These are phyloP conservation scores for Drusus annulatus DNA, from an alignment of 1,140 invertebrate genomes.

Conservation along the genomic window DNA sequence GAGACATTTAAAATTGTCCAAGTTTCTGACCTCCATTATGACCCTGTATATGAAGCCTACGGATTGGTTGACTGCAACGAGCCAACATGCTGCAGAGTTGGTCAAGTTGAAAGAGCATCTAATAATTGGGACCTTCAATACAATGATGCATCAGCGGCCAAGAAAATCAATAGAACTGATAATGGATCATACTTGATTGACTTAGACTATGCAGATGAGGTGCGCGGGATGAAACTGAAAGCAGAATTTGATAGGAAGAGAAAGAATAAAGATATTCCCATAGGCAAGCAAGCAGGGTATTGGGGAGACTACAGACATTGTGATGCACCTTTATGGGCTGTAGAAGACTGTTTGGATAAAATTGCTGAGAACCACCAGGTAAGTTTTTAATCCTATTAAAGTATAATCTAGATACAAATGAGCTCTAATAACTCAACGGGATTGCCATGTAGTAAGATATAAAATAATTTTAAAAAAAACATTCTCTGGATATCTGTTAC, in stretches of 20 bases:
- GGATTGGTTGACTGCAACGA: conserved; percentile 80
- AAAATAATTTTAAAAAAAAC: no score
- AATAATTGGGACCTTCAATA: conserved; percentile 31
- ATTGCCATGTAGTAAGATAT: no score
- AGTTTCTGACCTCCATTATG: conserved; percentile 87
- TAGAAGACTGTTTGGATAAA: conserved; percentile 75
- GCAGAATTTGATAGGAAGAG: conserved; percentile 24
- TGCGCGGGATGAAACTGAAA: conserved; percentile 51
- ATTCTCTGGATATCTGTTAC: no score
- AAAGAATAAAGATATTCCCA: conserved; percentile 18
- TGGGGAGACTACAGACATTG: conserved; percentile 87
- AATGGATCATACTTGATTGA: conserved; percentile 61
- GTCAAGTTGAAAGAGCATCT: conserved; percentile 63
- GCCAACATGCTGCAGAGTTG: conserved; percentile 83
- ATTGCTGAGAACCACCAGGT: conserved; percentile 72
- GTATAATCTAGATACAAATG: no score
- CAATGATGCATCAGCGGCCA: conserved; percentile 39
- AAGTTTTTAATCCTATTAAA: conserved; percentile 44
- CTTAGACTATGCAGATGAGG: conserved; percentile 58
- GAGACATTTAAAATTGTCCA: conserved; percentile 76
- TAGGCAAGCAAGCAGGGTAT: conserved; percentile 75
- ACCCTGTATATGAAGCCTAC: conserved; percentile 79
- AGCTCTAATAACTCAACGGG: no score
- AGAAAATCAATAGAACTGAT: conserved; percentile 33
- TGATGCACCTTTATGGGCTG: conserved; percentile 79